Evolutionary conservation across 2,888 invertebrate genomes (phyloP).

Genomic region (Ferdinandea cuprea): DNA sequence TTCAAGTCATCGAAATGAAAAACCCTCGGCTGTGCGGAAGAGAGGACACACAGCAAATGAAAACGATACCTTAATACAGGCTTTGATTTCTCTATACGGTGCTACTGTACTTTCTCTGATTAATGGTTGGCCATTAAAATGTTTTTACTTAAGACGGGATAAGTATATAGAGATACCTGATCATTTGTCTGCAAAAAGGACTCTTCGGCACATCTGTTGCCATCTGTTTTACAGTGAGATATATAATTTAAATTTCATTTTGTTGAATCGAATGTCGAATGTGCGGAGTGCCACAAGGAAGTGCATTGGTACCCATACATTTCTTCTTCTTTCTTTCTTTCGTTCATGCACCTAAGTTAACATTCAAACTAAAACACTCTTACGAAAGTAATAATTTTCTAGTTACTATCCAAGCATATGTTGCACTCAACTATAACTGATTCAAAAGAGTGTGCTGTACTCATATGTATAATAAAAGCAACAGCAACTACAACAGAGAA

Average conservation of each 20-base stretch:
- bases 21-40: conserved; percentile 1
- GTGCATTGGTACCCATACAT: conserved; percentile 17
- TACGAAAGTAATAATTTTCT: conserved; percentile 46
- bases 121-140: conserved; percentile 54
- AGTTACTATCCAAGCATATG: conserved; percentile 31
- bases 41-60: conserved; percentile 12
- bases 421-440: conserved; percentile 1
- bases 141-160: conserved; percentile 44
- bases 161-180: conserved; percentile 32
- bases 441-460: not conserved
- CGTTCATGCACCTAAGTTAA: conserved; percentile 8
- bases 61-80: conserved; percentile 6
- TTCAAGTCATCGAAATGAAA: conserved; percentile 18
- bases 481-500: not conserved
- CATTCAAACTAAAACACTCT: conserved; percentile 41
- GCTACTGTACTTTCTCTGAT: conserved; percentile 60
- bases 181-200: conserved; percentile 46
- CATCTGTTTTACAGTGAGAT: conserved; percentile 24
- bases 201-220: conserved; percentile 40
- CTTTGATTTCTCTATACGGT: conserved; percentile 23
- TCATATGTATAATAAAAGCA: not conserved
- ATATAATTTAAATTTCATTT: conserved; percentile 61
- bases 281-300: conserved; percentile 48
- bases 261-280: conserved; percentile 16
- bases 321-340: conserved; percentile 24